phyloP scores from a whole-genome alignment of 2,888 invertebrate genomes.

The Gari tellinella region DNA sequence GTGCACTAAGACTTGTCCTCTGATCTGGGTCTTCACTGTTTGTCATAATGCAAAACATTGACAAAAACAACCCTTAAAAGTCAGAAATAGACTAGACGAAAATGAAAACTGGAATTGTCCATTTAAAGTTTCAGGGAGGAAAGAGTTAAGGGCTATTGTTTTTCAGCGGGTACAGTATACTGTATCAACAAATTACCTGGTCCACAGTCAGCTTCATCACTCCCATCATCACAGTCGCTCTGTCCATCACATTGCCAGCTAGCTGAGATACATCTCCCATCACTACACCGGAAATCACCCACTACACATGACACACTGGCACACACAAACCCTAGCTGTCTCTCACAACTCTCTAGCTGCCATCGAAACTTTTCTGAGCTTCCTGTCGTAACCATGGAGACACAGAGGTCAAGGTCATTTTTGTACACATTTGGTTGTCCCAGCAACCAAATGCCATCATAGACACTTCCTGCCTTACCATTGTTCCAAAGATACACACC shows the following conservation, averaged over 20 bases:
- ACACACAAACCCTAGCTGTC: slow-evolving; percentile 66
- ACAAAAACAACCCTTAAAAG: too few species aligned
- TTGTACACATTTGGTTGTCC: slow-evolving; percentile 50
- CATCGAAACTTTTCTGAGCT: slow-evolving; percentile 84
- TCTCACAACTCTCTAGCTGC: slow-evolving; percentile 67
- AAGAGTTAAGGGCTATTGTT: too few species aligned
- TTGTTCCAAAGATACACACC: slow-evolving; percentile 65
- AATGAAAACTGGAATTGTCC: too few species aligned
- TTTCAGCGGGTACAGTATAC: neutral
- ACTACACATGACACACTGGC: slow-evolving; percentile 66
- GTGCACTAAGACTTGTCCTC: too few species aligned
- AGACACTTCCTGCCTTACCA: slow-evolving; percentile 51
- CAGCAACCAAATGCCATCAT: slow-evolving; percentile 69
- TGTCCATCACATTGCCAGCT: slow-evolving; percentile 70
- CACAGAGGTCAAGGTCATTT: slow-evolving; percentile 46
- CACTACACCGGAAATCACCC: slow-evolving; percentile 66
- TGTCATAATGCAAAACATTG: too few species aligned
- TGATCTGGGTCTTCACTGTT: too few species aligned
- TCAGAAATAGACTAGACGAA: too few species aligned
- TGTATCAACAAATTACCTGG: slow-evolving; percentile 44
- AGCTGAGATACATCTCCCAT: slow-evolving; percentile 66
- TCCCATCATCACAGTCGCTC: slow-evolving; percentile 71
- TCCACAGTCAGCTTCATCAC: slow-evolving; percentile 72
- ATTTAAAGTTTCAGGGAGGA: too few species aligned
- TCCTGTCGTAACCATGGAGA: slow-evolving; percentile 32